A percentile compares a stretch with the other conserved stretches of the same genome.
These are phyloP conservation scores for Siniperca obscura DNA, from an alignment of 2,797 vertebrate species.

Conservation along the genomic window DNA sequence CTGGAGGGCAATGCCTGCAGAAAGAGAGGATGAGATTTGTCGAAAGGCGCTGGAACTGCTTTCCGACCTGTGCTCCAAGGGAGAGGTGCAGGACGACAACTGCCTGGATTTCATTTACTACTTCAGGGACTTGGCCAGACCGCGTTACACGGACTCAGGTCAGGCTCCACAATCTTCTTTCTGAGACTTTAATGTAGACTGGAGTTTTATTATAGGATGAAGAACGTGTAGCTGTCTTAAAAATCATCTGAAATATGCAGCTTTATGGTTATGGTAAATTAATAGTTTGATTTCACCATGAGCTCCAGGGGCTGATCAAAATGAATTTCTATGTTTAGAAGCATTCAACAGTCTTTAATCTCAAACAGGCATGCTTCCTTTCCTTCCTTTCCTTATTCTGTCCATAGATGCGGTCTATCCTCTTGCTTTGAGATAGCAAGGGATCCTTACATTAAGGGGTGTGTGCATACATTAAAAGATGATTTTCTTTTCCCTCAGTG, in stretches of 20 bases:
- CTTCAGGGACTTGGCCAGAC: constrained; percentile 93
- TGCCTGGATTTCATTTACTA: constrained; percentile 97
- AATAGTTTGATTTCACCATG: background rate
- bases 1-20: constrained; percentile 98
- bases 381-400: background rate
- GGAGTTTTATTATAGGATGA: background rate
- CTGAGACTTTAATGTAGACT: background rate
- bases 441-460: background rate
- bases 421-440: background rate
- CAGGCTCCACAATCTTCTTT: constrained; percentile 25
- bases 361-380: background rate
- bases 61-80: constrained; percentile 94
- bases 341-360: background rate
- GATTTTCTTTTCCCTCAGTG: background rate
- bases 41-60: constrained; percentile 96
- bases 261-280: background rate
- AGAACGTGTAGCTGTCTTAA: background rate
- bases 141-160: constrained; percentile 93
- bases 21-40: constrained; percentile 98
- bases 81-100: constrained; percentile 94
- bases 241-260: background rate
- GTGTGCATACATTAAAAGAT: background rate
- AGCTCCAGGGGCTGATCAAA: background rate
- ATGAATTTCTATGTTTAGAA: constrained; percentile 11
- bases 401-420: background rate